Percentiles rank a stretch among this genome's conserved stretches.
Evolutionary conservation across 2,797 vertebrate genomes (phyloP).

Genomic region (Pangasius mekongensis): DNA sequence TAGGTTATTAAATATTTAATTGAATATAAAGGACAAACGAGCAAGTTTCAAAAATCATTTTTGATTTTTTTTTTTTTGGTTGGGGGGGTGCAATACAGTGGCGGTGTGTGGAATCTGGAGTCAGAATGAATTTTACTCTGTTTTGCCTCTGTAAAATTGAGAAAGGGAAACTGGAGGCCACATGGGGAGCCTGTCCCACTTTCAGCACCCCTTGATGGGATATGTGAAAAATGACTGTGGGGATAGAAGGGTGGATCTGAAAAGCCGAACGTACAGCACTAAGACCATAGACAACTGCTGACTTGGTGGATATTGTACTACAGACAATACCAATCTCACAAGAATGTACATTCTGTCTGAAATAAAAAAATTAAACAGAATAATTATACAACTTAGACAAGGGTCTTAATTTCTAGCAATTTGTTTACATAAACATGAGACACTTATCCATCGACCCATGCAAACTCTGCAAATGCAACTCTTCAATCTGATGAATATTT

Average conservation of each 20-base stretch:
- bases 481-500: constrained; percentile 74
- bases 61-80: too few relatives aligned
- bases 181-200: constrained; percentile 81
- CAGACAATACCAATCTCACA: neutral
- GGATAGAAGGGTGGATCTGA: constrained; percentile 9
- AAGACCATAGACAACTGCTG: constrained; percentile 15
- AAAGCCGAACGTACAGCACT: constrained; percentile 2
- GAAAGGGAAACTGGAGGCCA: constrained; percentile 81
- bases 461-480: constrained; percentile 43
- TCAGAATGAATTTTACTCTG: constrained; percentile 47
- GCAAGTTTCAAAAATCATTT: neutral
- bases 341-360: neutral
- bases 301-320: neutral
- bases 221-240: constrained; percentile 27
- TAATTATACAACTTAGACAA: neutral
- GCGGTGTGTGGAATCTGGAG: constrained; percentile 66
- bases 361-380: neutral
- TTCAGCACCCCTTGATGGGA: constrained; percentile 62
- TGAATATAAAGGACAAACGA: neutral
- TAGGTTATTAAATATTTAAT: neutral
- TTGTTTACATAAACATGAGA: neutral
- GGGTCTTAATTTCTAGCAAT: neutral
- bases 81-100: constrained; percentile 51
- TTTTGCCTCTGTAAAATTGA: constrained; percentile 74
- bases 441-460: constrained; percentile 12